phyloP scores from a whole-genome alignment of 2,888 invertebrate species.

The Aspidapion aeneum region DNA sequence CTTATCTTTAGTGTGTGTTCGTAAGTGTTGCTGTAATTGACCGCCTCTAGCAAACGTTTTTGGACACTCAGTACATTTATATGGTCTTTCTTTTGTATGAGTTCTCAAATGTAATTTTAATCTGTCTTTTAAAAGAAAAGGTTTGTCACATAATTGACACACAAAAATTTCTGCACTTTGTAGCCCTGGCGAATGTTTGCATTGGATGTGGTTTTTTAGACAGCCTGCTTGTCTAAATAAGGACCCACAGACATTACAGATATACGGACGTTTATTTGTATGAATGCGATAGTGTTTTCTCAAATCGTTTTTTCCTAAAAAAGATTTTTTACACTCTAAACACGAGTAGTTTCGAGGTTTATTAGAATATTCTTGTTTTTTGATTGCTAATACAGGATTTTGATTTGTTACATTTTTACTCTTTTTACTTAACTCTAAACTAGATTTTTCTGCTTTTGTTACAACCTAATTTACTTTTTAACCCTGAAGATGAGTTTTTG shows the following conservation, averaged over 20 bases:
- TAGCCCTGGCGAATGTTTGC: slow-evolving; percentile 51
- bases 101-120: slow-evolving; percentile 68
- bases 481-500: not conserved
- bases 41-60: slow-evolving; percentile 71
- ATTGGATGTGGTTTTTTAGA: slow-evolving; percentile 60
- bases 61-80: slow-evolving; percentile 59
- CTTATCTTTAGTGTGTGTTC: slow-evolving; percentile 69
- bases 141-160: slow-evolving; percentile 72
- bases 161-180: slow-evolving; percentile 52
- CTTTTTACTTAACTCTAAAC: too few species aligned
- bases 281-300: slow-evolving; percentile 66
- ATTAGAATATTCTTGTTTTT: too few species aligned
- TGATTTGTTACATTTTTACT: too few species aligned
- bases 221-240: slow-evolving; percentile 63
- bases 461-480: not conserved
- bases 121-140: slow-evolving; percentile 73
- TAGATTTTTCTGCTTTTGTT: not conserved
- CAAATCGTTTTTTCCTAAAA: slow-evolving; percentile 61
- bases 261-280: slow-evolving; percentile 59
- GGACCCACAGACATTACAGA: slow-evolving; percentile 60
- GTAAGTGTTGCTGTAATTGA: slow-evolving; percentile 70
- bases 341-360: slow-evolving; percentile 53
- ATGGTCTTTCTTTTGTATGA: slow-evolving; percentile 70
- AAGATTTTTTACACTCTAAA: slow-evolving; percentile 61
- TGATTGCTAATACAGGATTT: too few species aligned